Conservation (phyloP, 2,797 vertebrate species). For the Fringilla coelebs region DNA sequence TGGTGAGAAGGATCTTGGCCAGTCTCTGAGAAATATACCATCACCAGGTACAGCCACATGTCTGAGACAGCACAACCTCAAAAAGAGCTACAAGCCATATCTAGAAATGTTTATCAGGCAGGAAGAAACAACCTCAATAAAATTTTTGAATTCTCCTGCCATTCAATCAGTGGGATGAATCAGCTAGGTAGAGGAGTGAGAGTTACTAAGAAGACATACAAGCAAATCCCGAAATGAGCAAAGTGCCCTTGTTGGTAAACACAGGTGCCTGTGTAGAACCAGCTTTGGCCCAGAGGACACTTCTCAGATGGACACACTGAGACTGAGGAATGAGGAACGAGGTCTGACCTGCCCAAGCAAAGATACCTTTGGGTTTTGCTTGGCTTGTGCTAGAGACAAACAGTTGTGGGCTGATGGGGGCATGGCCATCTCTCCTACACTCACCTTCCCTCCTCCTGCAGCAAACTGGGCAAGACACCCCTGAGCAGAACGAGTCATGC, state of each 20-base stretch:
- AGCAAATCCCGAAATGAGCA: background rate
- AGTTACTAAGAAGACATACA: background rate
- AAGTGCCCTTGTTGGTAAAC: accelerated
- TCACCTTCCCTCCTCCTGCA: background rate
- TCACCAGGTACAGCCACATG: accelerated
- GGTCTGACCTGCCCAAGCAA: background rate
- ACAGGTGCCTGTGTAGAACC: accelerated
- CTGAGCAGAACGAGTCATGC: background rate
- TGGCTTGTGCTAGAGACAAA: background rate
- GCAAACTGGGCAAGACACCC: accelerated
- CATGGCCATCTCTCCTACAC: accelerated
- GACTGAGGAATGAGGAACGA: accelerated
- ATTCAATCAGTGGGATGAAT: background rate
- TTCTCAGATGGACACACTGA: background rate
- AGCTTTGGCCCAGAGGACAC: background rate
- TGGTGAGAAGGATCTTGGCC: background rate
- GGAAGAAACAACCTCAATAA: background rate
- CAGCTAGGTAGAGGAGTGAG: background rate
- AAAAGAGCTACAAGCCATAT: background rate
- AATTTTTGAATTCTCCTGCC: background rate
- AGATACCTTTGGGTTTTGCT: background rate
- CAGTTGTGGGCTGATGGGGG: accelerated
- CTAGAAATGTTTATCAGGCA: background rate
- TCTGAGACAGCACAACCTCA: background rate
- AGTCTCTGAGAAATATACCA: background rate